Evolutionary conservation across 2,888 invertebrate species (phyloP), one percentile per base, ranked within the genome.

Genomic region (Nasonia oneida): DNA sequence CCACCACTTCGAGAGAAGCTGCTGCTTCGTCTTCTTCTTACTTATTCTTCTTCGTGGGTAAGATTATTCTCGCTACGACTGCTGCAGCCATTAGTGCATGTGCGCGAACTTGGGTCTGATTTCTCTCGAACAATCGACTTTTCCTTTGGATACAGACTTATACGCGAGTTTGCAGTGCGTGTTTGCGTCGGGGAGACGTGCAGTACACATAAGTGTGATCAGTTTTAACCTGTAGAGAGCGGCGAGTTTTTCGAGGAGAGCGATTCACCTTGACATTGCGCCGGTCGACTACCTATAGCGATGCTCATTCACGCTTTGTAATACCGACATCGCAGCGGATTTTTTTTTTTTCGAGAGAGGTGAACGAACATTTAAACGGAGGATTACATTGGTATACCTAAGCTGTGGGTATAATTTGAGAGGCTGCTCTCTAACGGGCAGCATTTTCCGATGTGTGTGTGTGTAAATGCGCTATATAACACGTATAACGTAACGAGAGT

Each of bases 211-310:
- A 23, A 10, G 42, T 47, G 47, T 47, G 47, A 47, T 47, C 2
- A 12, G 42, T 47, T 47, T 47, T 8, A 23, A 23, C 23, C 23
- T 23, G 23, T 23, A 23, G 23, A 23, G 23, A 23, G 23, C 23
- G 23, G 23, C 23, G 23, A 23, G 23, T 23, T 23, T 23, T 23
- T 23, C 12, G 47, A 47, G 6, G 47, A 47, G 12, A 47, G 47
- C 47, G 47, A 18, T 10, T 64, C 64, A 67, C 67, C 67, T 67
- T 67, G 67, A 67, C 67, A 29, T 67, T 67, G 67, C 29, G 33
- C 12, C 67, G 67, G 57, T 61, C 57, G n/a, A 47, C 12, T 18
- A 10, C 18, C n/a, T 57, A 15, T 15, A n/a, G 18, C 2, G 18
- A 18, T 14, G 18, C 57, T 57, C 57, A 5, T 57, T 57, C 57